Base-by-base conservation (phyloP, 2,888 invertebrate genomes). In the Drosophila kuntzei region DNA sequence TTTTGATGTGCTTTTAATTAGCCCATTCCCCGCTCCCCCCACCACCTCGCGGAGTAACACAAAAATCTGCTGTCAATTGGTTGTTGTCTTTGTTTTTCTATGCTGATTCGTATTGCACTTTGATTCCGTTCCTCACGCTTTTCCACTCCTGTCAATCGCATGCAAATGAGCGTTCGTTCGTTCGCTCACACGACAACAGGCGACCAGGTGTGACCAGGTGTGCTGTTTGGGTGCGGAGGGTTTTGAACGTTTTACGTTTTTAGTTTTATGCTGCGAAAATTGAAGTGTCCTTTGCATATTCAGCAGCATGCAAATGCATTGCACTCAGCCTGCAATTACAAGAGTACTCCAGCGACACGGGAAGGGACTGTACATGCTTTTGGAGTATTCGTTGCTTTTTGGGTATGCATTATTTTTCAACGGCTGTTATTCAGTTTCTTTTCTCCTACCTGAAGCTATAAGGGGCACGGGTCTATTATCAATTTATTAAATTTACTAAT, bases 1-100 rank as follows among this genome's bases (percentile, higher is more conserved):
- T 69, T 81, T 82, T 87, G 88, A 82, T 87, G 88, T 71, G 86
- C 86, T 82, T 87, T 82, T 87, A 87, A 82, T 82, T 85, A 82
- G 82, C 76, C 67, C 57, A 32, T 29, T 2, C 50, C 34, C 16
- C 60, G 29, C 12, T 12, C 2, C n/a, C 22, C 47, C 64, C 39
- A 51, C 36, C 49, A 34, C 44, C 32, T 22, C 36, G 41, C 57
- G 46, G 54, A 51, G 25, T 53, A 64, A 68, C 76, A 61, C 53
- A 68, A 73, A 83, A 88, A 88, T 88, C 66, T 71, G 79, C 71
- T 79, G 86, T 66, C 88, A 82, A 83, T 88, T 69, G 80, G 50
- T 68, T 82, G 76, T 79, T 72, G 63, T 81, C 69, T 80, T 87
- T 71, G 74, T 86, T 84, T 80, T 77, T 78, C 82, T 76, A 82